These are phyloP conservation scores for Lithophane leautieri DNA, from an alignment of 2,888 invertebrate genomes.

Conservation along the genomic window DNA sequence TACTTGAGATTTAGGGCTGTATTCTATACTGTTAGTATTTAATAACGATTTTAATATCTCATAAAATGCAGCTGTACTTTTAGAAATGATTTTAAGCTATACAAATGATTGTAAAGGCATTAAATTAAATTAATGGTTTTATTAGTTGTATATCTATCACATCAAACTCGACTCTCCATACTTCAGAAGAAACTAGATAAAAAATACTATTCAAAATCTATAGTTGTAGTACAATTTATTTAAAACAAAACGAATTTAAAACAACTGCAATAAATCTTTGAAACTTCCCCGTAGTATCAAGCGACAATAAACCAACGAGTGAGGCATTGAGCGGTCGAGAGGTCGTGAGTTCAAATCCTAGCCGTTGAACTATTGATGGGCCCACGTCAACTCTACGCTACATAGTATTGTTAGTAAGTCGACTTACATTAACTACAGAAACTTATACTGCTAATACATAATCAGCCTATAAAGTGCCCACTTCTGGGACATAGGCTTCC, in stretches of 20 bases:
- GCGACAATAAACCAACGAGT: conserved; percentile 55
- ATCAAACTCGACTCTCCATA: background rate
- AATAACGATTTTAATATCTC: background rate
- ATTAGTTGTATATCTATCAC: background rate
- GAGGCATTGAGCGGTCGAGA: conserved; percentile 49
- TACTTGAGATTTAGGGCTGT: conserved; percentile 1
- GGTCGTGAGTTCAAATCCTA: conserved; percentile 62
- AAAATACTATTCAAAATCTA: background rate
- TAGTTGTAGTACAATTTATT: conserved; percentile 1
- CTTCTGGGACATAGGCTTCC: too few relatives aligned
- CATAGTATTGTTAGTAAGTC: conserved; percentile 31
- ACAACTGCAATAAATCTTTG: conserved; percentile 37
- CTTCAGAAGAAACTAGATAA: background rate
- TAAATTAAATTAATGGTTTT: background rate
- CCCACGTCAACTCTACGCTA: conserved; percentile 22
- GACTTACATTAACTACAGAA: background rate
- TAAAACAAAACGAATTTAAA: conserved; percentile 24
- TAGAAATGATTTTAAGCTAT: background rate
- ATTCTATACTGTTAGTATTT: background rate
- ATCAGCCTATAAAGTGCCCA: too few relatives aligned
- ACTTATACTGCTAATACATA: background rate
- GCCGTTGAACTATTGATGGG: conserved; percentile 60
- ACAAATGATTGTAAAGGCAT: background rate
- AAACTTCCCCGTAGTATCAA: conserved; percentile 39
- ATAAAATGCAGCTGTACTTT: conserved; percentile 23